Base-by-base conservation (phyloP, 2,888 invertebrate species). In the Amphipoea oculea region DNA sequence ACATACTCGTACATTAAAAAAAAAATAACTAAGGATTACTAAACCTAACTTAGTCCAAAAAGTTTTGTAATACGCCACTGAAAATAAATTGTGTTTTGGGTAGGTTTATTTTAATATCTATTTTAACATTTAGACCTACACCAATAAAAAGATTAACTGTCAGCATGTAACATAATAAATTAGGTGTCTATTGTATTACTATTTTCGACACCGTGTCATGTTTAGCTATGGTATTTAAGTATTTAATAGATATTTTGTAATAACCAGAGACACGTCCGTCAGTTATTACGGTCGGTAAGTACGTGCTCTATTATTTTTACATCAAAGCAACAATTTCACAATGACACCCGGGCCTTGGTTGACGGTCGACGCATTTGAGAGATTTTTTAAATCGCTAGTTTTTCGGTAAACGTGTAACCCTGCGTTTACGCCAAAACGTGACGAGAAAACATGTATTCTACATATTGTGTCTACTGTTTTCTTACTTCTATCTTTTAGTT, bases 291-390 rank as follows among this genome's bases (percentile, higher is more conserved):
- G 90, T 85, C 87, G 84, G 87, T 91, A 92, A 88, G 86, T 91
- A 93, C 93, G 93, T 94, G 92, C 89, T 92, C 92, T 92, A 94
- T 94, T 94, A 95, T 94, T 92, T 94, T 93, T 92, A 92, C 91
- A 93, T 94, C 89, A 92, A 92, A 92, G 87, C 89, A 91, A 88
- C 91, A 92, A 91, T 95, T 94, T 94, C 92, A 90, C 91, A 93
- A 94, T 86, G 82, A 66, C 82, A 45, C 48, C 65, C 63, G 73
- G 89, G 89, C 94, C 94, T 94, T 95, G 94, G 81, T 60, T 57
- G 84, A 82, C 87, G 94, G 81, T 60, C 54, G 84, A 82, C 87
- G 83, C 76, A 80, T 79, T 69, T 62, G 85, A 86, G 83, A 87
- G 84, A 36, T 79, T 79, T 82, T 71, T 75, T 29, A 71, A 69